Base-by-base conservation (phyloP, 2,113 vertebrate genomes). In the Corythornis cristatus region DNA sequence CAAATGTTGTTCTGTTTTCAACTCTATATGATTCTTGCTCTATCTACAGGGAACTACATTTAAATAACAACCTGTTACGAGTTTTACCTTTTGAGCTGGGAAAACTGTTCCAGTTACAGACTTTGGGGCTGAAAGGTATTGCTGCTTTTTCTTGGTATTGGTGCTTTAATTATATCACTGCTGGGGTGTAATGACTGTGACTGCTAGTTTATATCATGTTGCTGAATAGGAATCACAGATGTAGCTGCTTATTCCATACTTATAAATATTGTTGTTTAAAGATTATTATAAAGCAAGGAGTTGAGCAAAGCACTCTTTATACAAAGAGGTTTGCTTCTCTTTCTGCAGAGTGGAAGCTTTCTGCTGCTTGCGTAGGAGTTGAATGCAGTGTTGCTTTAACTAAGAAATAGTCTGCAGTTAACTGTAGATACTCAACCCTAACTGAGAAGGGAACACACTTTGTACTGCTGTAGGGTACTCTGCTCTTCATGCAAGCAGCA, bases 61-160 rank as follows among this genome's bases (percentile, higher is more conserved):
- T 99, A 99, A 99, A 99, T 98, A 98, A 99, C 98, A 99, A 99
- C 99, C 99, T 98, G 98, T 99, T 99, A 98, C 99, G 99, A 98
- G 98, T 99, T 99, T 98, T 99, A 98, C 99, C 99, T 97, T 99
- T 99, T 98, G 99, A 99, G 98, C 98, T 99, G 98, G 99, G 99
- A 96, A 99, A 99, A 98, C 98, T 99, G 96, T 99, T 99, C 99
- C 99, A 99, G 98, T 99, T 99, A 98, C 99, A 99, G 98, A 99
- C 99, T 95, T 98, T 99, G 98, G 99, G 99, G 97, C 98, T 99
- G 96, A 99, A 99, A 99, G 99, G 99, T 99, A 98, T 96, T 98
- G 4, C 58, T 93, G 92, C 90, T 81, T 58, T 95, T 45, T 93
- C 91, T 97, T 87, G 61, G 62, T 90, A 20, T 91, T 77, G 6